Evolutionary conservation across 2,888 invertebrate species (phyloP).

Genomic region (Chironomus tentans): DNA sequence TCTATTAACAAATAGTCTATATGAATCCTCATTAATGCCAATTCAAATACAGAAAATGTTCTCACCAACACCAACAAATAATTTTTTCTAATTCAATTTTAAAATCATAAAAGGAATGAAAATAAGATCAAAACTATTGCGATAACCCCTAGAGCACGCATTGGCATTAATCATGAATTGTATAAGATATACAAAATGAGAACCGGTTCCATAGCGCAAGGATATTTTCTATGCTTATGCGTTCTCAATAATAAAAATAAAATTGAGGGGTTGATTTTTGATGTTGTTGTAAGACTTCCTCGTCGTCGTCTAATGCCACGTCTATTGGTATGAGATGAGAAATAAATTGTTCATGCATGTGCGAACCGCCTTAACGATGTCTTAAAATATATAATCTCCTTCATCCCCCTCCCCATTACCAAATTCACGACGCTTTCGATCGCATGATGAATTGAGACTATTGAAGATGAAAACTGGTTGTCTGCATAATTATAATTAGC

Average conservation of each 20-base stretch:
- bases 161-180: neutral
- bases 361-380: neutral
- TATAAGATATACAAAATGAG: conserved; percentile 15
- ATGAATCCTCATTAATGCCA: neutral
- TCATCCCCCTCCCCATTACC: neutral
- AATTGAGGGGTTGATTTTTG: conserved; percentile 7
- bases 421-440: neutral
- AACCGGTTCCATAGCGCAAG: conserved; percentile 21
- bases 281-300: neutral
- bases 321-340: neutral
- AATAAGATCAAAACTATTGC: neutral
- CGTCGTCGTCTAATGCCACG: neutral
- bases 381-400: neutral
- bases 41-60: neutral
- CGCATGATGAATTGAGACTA: neutral
- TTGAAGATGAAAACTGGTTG: neutral
- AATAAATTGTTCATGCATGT: neutral
- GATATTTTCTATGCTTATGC: too few relatives aligned
- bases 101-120: neutral
- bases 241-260: too few relatives aligned
- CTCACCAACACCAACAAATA: neutral
- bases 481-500: neutral
- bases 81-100: neutral
- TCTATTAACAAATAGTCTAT: too few relatives aligned
- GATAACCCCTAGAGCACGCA: conserved; percentile 13